Evolutionary conservation across 1,140 invertebrate species (phyloP), one percentile per base, ranked within the genome.

Genomic region (Varroa destructor): DNA sequence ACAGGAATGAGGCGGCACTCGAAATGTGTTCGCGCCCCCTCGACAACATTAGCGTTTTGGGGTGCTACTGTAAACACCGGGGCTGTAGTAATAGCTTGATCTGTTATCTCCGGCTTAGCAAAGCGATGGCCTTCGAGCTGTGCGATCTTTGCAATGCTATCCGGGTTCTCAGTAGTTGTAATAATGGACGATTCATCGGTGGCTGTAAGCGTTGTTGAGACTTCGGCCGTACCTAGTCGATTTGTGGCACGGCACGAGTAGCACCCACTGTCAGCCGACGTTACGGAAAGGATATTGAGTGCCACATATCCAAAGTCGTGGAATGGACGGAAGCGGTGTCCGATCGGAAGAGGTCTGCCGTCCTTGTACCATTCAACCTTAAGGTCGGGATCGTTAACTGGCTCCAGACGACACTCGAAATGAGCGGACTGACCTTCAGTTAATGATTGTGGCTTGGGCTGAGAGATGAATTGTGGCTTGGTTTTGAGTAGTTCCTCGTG

Each of bases 361-460:
- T 94, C 91, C 78, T 91, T 93, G 78, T 85, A 93, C 91, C 91
- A 95, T 80, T 94, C 91, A 14, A 95, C 90, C 81, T 91, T 89
- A 40, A 95, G 79, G 76, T 95, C 93, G 0, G 90, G 85, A 82
- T 97, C 93, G 36, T 92, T 94, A 1, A 93, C 88, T n/a, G 93
- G 93, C 81, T 95, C 92, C 14, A 97, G 83, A 81, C 95, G 95
- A 78, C 92, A 94, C 83, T 99, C 95, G 81, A 98, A 98, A 78
- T 98, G 94, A 71, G 92, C 91, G 76, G 93, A 88, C 75, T 93
- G 87, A 58, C 91, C 88, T 84, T 99, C 95, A 72, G 86, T 82
- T 55, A 95, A 85, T 76, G 89, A 88, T 74, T 83, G 71, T 85
- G 89, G 79, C 67, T 93, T 92, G 4, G 90, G 88, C 77, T 89